Evolutionary conservation across 2,888 invertebrate genomes (phyloP), one percentile per base, ranked within the genome.

Genomic region (Rotaria magnacalcarata): DNA sequence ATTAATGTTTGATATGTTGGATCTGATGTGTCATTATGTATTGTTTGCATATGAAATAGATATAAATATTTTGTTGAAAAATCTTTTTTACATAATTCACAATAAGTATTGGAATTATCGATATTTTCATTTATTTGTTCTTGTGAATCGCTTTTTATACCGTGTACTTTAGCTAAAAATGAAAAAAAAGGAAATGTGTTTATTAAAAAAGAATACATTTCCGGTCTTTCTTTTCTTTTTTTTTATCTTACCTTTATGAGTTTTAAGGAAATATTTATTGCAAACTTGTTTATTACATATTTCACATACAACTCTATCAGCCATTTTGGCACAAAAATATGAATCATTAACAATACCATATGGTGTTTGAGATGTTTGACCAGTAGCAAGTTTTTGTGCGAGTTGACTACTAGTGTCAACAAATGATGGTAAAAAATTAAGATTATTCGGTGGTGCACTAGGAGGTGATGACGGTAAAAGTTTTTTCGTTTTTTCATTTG

Each of bases 231-330:
- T n/a, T 56, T 87, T 92, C 92, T 89, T 92, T 98, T 96, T 99
- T 97, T 90, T 97, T 4, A 19, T 4, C 21, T 54, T 94, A 90
- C 96, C 95, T 96, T 97, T 97, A 92, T 99, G 99, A 2, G 97
- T 98, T 91, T 97, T 96, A 95, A 99, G 96, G 92, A 99, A 99
- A 91, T 99, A 99, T 92, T 99, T 99, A 92, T 99, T 99, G 92
- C 98, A 99, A 89, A 99, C 92, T 92, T 98, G 97, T 92, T 97
- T 97, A 92, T 97, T 97, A 92, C 97, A 97, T 88, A 97, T 96
- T 91, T 96, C 96, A 91, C 97, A 97, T 27, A 89, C 89, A 34
- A 90, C 90, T 41, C 91, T 89, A 87, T 91, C 91, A 41, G 90
- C 90, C 80, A 91, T 88, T 88, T 90, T 91, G 27, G 91, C 90